Conservation (phyloP, 2,888 invertebrate species). For the Acleris holmiana region DNA sequence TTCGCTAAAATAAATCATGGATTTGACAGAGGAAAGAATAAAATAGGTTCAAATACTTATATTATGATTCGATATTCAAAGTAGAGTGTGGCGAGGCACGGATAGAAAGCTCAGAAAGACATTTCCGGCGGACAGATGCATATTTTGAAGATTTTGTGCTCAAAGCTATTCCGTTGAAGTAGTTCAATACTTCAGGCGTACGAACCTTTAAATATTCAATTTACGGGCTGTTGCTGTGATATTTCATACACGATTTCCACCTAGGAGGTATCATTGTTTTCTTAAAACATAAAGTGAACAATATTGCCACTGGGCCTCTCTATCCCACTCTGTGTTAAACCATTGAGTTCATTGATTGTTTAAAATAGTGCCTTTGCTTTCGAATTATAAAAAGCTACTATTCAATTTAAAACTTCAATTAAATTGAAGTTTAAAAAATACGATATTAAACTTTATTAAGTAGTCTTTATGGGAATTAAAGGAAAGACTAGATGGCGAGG, state of each 20-base stretch:
- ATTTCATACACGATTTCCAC: constrained; percentile 23
- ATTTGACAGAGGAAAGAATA: constrained; percentile 22
- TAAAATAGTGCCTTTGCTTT: too few species aligned
- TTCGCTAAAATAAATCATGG: constrained; percentile 1
- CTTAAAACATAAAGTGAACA: neutral
- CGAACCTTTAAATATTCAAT: constrained; percentile 59
- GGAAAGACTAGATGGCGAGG: too few species aligned
- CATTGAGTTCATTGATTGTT: too few species aligned
- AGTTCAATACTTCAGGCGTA: constrained; percentile 63
- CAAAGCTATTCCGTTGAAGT: constrained; percentile 62
- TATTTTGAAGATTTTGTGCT: constrained; percentile 77
- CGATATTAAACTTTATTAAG: too few species aligned
- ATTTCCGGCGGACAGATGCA: constrained; percentile 72
- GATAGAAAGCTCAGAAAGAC: constrained; percentile 64
- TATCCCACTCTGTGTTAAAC: too few species aligned
- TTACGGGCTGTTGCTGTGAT: constrained; percentile 52
- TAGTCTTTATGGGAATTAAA: too few species aligned
- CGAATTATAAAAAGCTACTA: too few species aligned
- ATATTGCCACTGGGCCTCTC: neutral
- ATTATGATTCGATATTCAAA: constrained; percentile 66
- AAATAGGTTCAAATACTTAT: constrained; percentile 37
- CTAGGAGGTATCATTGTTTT: neutral
- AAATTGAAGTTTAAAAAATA: too few species aligned
- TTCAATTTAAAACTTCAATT: too few species aligned
- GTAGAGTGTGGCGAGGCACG: constrained; percentile 63